Base-by-base conservation (phyloP, 2,888 invertebrate genomes). In the Chrysolina americana region DNA sequence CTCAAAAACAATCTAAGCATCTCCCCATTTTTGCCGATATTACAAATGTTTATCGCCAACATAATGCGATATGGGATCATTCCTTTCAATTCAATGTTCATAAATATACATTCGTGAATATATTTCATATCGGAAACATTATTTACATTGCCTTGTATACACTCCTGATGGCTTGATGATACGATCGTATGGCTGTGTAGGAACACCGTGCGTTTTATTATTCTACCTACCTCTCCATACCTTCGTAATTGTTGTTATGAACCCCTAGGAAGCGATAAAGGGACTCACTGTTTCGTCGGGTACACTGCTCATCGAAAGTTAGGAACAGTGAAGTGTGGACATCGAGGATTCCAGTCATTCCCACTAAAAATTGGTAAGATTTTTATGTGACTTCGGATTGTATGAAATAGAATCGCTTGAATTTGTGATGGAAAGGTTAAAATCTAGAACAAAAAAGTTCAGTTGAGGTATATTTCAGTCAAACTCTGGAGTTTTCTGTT, bases 111-210 rank as follows among this genome's bases (percentile, higher is more conserved):
- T 56, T 68, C 36, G 59, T 59, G 59, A 62, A 63, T 44, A 48
- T 41, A 70, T 41, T 64, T 70, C 64, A 64, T 64, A 70, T 64
- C 70, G 23, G 64, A 36, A 64, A 70, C 63, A 70, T 64, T 64
- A 70, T 70, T 70, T 70, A 70, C 63, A 50, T 44, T 70, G 50
- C 50, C 70, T 70, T 41, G 63, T 50, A 70, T 64, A 70, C 48
- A 66, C 11, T 47, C 15, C 36, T 17, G 70, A 70, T 70, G 48
- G 53, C 50, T 41, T 41, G 70, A 70, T 70, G 50, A 50, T 48
- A 53, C 70, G 15, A 64, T 64, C 50, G 48, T 47, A 70, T 64
- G 48, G 59, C n/a, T 59, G 59, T 36, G 59, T 59, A 59, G 59
- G 59, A 50, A 50, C 64, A 64, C 48, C 64, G 64, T 70, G 48